These are phyloP conservation scores for Nemopilema nomurai DNA, from an alignment of 30 jellyfish, hydroid and myxozoan genomes.

Conservation along the genomic window DNA sequence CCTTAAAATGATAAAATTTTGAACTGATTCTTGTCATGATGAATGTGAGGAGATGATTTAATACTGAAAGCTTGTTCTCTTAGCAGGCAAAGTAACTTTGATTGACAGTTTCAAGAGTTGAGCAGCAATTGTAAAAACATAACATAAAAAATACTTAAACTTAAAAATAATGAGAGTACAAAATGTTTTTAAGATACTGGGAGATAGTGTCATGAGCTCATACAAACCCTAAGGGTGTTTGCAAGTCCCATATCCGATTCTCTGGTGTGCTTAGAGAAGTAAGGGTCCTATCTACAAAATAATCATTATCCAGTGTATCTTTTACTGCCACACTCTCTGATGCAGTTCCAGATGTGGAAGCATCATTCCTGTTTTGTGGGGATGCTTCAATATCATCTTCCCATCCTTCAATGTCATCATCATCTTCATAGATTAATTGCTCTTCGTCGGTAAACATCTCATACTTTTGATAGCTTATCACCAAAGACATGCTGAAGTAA, in stretches of 20 bases:
- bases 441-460: conserved; percentile 82
- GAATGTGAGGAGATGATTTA: too few relatives aligned
- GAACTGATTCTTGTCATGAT: too few relatives aligned
- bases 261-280: conserved; percentile 64
- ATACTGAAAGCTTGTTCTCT: too few relatives aligned
- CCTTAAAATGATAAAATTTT: too few relatives aligned
- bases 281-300: conserved; percentile 72
- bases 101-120: too few relatives aligned
- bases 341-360: neutral
- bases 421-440: conserved; percentile 85
- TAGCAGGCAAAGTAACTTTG: too few relatives aligned
- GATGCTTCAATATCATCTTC: conserved; percentile 47
- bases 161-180: too few relatives aligned
- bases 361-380: neutral
- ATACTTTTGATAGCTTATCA: conserved; percentile 60
- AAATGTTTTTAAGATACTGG: too few relatives aligned
- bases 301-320: conserved; percentile 61
- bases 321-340: conserved; percentile 22
- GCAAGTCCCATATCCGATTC: conserved; percentile 75
- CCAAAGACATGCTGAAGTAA: conserved; percentile 23
- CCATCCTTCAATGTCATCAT: conserved; percentile 79
- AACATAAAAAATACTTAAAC: too few relatives aligned
- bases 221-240: conserved; percentile 73
- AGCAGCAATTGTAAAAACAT: too few relatives aligned
- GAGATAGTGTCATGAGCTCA: too few relatives aligned